phyloP scores from a whole-genome alignment of 2,797 vertebrate genomes.

The Aselliscus stoliczkanus region DNA sequence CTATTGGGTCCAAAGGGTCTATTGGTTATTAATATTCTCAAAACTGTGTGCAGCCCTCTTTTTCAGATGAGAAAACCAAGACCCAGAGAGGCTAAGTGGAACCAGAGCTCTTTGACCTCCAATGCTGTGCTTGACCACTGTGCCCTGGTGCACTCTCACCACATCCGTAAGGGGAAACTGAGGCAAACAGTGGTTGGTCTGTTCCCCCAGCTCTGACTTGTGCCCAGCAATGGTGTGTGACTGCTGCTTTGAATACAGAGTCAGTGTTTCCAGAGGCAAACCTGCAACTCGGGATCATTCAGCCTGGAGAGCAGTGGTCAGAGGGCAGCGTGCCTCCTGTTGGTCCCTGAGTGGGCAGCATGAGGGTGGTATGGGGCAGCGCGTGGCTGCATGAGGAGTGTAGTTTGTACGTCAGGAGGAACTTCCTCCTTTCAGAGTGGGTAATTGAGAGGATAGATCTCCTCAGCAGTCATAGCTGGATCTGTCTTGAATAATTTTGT shows the following conservation, averaged over 20 bases:
- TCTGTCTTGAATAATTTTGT: not conserved
- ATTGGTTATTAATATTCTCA: not conserved
- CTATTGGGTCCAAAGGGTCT: not conserved
- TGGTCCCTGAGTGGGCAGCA: not conserved
- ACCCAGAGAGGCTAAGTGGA: not conserved
- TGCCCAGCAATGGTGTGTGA: not conserved
- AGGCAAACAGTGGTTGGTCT: not conserved
- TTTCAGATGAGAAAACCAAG: not conserved
- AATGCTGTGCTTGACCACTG: not conserved
- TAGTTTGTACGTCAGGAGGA: not conserved
- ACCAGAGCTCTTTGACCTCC: not conserved
- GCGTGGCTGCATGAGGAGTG: accelerated
- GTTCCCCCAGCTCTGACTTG: not conserved
- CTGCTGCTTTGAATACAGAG: not conserved
- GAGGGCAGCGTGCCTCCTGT: accelerated
- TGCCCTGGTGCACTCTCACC: accelerated
- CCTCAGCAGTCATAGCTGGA: not conserved
- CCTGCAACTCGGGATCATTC: not conserved
- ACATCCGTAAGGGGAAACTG: not conserved
- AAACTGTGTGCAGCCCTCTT: not conserved
- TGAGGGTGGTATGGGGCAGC: not conserved
- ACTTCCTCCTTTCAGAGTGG: not conserved
- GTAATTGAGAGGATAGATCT: not conserved
- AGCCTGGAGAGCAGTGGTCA: not conserved
- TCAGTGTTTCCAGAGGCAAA: not conserved